These are phyloP conservation scores for Dastarcus helophoroides DNA, from an alignment of 2,888 invertebrate genomes.

Conservation along the genomic window DNA sequence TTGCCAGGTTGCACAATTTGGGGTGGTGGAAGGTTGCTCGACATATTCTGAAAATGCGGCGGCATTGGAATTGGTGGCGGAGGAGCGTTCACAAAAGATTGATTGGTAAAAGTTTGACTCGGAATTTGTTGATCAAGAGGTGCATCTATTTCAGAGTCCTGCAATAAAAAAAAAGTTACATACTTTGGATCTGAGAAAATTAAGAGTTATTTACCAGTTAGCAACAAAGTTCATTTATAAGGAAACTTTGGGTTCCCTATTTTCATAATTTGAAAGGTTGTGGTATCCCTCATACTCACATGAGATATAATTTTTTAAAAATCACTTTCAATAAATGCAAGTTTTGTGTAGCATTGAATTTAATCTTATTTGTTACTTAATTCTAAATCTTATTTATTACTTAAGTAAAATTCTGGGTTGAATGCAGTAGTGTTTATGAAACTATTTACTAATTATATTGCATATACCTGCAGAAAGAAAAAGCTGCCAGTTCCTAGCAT, in stretches of 20 bases:
- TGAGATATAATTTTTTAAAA: no score
- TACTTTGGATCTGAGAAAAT: no score
- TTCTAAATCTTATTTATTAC: no score
- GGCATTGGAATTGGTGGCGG: slow-evolving; percentile 47
- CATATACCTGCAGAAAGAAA: slow-evolving; percentile 63
- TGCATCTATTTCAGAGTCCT: slow-evolving; percentile 73
- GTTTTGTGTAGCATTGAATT: no score
- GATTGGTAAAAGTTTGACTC: slow-evolving; percentile 77
- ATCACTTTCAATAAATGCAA: no score
- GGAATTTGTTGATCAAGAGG: slow-evolving; percentile 54
- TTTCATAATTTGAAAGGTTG: no score
- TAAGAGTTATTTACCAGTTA: no score
- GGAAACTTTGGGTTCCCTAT: no score
- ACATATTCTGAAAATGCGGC: slow-evolving; percentile 36
- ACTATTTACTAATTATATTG: slow-evolving; percentile 1
- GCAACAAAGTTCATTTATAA: no score
- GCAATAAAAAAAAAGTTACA: slow-evolving; percentile 10
- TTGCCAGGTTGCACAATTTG: slow-evolving; percentile 25
- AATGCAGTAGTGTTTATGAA: background rate
- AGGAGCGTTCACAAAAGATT: slow-evolving; percentile 53
- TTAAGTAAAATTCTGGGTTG: slow-evolving; percentile 2
- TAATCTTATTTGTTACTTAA: no score
- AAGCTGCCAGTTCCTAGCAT: slow-evolving; percentile 68
- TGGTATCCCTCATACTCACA: no score
- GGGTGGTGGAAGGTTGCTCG: slow-evolving; percentile 23